These are phyloP conservation scores for Phrynocephalus guinanensis DNA, from an alignment of 2,797 vertebrate genomes.

Conservation along the genomic window DNA sequence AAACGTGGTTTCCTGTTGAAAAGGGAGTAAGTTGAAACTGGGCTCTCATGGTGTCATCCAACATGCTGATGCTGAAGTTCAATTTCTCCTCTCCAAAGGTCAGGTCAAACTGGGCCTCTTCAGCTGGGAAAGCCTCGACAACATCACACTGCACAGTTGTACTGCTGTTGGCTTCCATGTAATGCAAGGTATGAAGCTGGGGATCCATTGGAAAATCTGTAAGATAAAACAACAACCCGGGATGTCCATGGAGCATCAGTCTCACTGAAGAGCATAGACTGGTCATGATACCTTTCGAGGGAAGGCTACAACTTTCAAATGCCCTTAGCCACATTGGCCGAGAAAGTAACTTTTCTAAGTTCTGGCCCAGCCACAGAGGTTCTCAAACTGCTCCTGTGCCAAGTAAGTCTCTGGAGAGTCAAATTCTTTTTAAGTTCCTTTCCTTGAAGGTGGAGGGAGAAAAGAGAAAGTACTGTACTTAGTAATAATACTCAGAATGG, in stretches of 20 bases:
- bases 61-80: conserved; percentile 45
- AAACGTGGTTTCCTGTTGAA: conserved; percentile 47
- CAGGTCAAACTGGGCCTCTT: conserved; percentile 61
- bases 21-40: conserved; percentile 14
- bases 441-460: background rate
- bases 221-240: background rate
- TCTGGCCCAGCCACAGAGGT: background rate
- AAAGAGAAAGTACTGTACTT: background rate
- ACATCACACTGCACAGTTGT: conserved; percentile 56
- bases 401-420: background rate
- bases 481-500: background rate
- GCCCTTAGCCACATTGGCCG: no score
- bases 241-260: no score
- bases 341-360: background rate
- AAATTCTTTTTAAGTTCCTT: background rate
- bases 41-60: conserved; percentile 47
- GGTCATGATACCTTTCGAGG: no score
- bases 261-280: no score
- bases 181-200: conserved; percentile 56
- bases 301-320: background rate
- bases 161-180: conserved; percentile 61
- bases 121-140: conserved; percentile 58
- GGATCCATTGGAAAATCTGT: conserved; percentile 52
- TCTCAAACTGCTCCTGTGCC: background rate
- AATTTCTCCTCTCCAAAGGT: conserved; percentile 55